These are phyloP conservation scores for Drosophila robusta DNA, from an alignment of 2,888 invertebrate species.

Conservation along the genomic window DNA sequence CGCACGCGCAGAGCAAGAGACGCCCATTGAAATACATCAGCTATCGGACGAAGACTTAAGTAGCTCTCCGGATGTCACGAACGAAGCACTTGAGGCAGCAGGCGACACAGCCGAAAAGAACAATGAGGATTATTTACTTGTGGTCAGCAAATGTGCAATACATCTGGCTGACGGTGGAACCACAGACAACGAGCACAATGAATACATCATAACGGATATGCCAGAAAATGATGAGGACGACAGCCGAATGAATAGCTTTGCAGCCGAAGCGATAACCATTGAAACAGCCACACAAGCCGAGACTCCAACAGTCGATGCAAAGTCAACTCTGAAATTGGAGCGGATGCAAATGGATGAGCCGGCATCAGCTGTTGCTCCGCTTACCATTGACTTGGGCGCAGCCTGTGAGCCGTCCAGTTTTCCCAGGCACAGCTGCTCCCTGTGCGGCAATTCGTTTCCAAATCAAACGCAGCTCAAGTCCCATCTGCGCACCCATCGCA, in stretches of 20 bases:
- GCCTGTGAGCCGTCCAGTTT: constrained; percentile 38
- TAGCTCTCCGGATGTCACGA: not conserved
- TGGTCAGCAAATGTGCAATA: constrained; percentile 16
- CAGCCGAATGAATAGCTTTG: constrained; percentile 4
- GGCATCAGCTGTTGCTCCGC: not conserved
- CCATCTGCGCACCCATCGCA: constrained; percentile 51
- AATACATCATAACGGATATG: constrained; percentile 33
- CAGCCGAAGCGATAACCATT: not conserved
- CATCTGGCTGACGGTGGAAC: constrained; percentile 8
- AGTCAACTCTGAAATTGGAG: not conserved
- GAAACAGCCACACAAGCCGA: not conserved
- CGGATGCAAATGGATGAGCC: not conserved
- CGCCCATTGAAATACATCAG: not conserved
- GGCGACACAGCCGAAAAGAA: not conserved
- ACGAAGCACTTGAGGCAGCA: not conserved
- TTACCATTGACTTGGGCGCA: constrained; percentile 34
- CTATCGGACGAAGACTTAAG: not conserved
- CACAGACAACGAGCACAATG: constrained; percentile 20
- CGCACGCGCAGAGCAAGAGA: constrained; percentile 1
- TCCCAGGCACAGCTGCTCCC: constrained; percentile 30
- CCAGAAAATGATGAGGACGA: constrained; percentile 6
- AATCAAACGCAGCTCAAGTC: constrained; percentile 36
- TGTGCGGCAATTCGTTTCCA: constrained; percentile 50
- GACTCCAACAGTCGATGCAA: not conserved
- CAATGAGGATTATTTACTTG: constrained; percentile 20